A percentile compares a stretch with the other conserved stretches of the same genome.
Conservation (phyloP, 2,888 invertebrate species). For the Xanthia togata region DNA sequence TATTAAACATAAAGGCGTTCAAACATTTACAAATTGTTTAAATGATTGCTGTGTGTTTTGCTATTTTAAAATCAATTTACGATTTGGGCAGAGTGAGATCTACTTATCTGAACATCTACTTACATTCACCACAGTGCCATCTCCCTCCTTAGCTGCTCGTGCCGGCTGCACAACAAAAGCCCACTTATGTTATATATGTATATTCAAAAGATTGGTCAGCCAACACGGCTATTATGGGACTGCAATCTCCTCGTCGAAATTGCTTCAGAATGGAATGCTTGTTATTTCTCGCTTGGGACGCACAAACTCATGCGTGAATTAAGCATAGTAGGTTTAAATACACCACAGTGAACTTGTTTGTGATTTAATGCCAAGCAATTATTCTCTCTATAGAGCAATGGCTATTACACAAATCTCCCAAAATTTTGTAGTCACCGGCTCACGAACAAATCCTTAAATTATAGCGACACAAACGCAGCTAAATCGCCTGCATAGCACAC, state of each 20-base stretch:
- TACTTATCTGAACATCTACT: not conserved
- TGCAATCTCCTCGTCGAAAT: not conserved
- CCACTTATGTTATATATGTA: too few species aligned
- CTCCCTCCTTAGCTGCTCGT: not conserved
- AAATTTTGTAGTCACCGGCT: slow-evolving; percentile 26
- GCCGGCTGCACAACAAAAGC: not conserved
- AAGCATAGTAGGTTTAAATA: not conserved
- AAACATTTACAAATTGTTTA: not conserved
- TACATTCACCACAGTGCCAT: not conserved
- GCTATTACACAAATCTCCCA: slow-evolving; percentile 12
- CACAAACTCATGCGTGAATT: not conserved
- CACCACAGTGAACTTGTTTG: not conserved
- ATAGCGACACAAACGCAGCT: slow-evolving; percentile 6
- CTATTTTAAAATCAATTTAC: not conserved
- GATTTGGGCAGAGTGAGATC: not conserved
- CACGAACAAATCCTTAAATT: slow-evolving; percentile 30
- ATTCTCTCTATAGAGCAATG: not conserved
- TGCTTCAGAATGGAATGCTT: not conserved
- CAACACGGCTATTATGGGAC: not conserved
- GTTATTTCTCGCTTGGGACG: slow-evolving; percentile 11
- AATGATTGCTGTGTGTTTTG: not conserved
- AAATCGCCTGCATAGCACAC: slow-evolving; percentile 22
- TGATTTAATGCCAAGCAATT: slow-evolving; percentile 22
- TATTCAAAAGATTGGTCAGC: too few species aligned
- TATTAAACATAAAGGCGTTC: not conserved